phyloP scores from a whole-genome alignment of 2,113 vertebrate species.

The Scomber japonicus region DNA sequence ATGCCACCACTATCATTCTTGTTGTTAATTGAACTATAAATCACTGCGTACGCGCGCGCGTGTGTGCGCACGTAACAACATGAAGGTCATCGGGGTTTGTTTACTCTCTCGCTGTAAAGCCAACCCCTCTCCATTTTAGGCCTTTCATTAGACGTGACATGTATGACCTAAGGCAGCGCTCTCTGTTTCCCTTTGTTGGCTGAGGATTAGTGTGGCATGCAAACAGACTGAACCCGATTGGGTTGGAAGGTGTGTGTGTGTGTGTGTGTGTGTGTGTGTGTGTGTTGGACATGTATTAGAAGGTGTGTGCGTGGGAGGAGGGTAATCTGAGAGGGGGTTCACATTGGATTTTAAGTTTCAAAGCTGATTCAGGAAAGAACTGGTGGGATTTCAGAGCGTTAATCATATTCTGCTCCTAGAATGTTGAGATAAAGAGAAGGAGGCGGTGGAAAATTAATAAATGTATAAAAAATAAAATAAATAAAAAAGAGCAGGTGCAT shows the following conservation, averaged over 20 bases:
- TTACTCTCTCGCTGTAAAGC: slow-evolving; percentile 49
- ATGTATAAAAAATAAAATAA: background rate
- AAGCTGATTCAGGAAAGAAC: slow-evolving; percentile 59
- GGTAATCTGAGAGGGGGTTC: slow-evolving; percentile 50
- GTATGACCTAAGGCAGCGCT: slow-evolving; percentile 53
- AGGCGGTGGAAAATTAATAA: background rate
- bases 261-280: slow-evolving; percentile 34
- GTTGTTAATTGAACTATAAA: slow-evolving; percentile 74
- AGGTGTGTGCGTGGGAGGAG: slow-evolving; percentile 5
- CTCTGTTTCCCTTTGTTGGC: slow-evolving; percentile 46
- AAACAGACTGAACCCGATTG: slow-evolving; percentile 20
- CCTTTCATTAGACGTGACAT: slow-evolving; percentile 68
- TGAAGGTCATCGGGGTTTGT: slow-evolving; percentile 73
- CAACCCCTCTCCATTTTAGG: slow-evolving; percentile 27
- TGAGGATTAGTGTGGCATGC: slow-evolving; percentile 34
- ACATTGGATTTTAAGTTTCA: slow-evolving; percentile 54
- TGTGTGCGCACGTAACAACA: slow-evolving; percentile 5
- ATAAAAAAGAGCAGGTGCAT: slow-evolving; percentile 20
- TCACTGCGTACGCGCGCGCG: slow-evolving; percentile 10
- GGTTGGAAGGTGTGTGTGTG: slow-evolving; percentile 1
- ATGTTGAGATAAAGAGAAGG: slow-evolving; percentile 12
- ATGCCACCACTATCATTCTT: slow-evolving; percentile 65
- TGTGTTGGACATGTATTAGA: background rate
- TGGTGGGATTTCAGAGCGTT: slow-evolving; percentile 54
- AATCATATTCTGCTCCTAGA: slow-evolving; percentile 46